A percentile compares a stretch with the other conserved stretches of the same genome.
Evolutionary conservation across 2,113 vertebrate genomes (phyloP).

Genomic region (Shinisaurus crocodilurus): DNA sequence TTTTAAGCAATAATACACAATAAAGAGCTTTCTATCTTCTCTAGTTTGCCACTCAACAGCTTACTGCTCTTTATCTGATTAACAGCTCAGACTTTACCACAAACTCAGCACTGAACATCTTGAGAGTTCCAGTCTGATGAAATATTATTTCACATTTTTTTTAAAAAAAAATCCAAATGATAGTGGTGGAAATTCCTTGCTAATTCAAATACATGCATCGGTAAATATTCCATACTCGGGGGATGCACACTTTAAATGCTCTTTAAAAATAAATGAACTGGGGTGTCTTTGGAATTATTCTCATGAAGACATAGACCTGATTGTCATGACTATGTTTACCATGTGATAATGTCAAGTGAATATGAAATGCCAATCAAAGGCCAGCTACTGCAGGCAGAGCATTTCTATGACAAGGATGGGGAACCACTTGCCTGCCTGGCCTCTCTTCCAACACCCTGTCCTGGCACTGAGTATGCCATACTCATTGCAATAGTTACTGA

Average conservation of each 20-base stretch:
- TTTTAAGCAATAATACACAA: not conserved
- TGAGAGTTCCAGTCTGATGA: not conserved
- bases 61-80: not conserved
- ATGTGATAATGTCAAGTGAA: not conserved
- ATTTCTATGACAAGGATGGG: too few relatives aligned
- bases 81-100: not conserved
- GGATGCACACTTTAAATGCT: not conserved
- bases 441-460: too few relatives aligned
- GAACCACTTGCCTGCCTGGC: too few relatives aligned
- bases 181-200: not conserved
- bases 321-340: not conserved
- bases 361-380: too few relatives aligned
- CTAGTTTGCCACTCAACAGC: not conserved
- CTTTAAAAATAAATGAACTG: not conserved
- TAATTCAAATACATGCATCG: not conserved
- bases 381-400: not conserved
- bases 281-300: not conserved
- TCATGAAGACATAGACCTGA: not conserved
- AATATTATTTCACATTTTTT: not conserved
- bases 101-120: not conserved
- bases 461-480: too few relatives aligned
- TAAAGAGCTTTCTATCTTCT: not conserved
- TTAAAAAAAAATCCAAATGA: not conserved
- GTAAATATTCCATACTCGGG: not conserved
- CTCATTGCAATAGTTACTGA: too few relatives aligned